Evolutionary conservation across 2,113 vertebrate species (phyloP).

Genomic region (Pollimyrus isidori): DNA sequence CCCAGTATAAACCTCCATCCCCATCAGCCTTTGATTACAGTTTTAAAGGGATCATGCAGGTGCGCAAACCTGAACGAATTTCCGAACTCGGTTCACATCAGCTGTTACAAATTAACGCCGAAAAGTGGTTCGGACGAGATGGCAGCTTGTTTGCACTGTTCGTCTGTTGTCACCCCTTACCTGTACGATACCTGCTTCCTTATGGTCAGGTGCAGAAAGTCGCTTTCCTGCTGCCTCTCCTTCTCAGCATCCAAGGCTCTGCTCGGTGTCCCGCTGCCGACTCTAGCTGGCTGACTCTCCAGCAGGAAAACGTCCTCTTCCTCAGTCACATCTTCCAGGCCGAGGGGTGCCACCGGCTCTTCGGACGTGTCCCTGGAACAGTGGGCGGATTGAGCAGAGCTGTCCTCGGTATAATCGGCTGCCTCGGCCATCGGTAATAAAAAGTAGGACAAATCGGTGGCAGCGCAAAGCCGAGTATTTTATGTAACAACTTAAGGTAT

Average conservation of each 20-base stretch:
- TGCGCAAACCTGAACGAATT: neutral
- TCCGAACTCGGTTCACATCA: neutral
- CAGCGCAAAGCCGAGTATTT: neutral
- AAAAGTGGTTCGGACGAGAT: neutral
- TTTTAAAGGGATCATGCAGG: neutral
- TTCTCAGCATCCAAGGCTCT: conserved; percentile 16
- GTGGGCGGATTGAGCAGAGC: neutral
- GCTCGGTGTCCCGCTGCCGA: neutral
- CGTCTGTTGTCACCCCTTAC: conserved; percentile 43
- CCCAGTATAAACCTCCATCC: neutral
- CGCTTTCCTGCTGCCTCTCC: conserved; percentile 46
- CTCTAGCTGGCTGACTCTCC: neutral
- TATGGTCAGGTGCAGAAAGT: conserved; percentile 61
- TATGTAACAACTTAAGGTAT: neutral
- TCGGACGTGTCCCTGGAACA: neutral
- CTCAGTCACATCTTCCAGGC: conserved; percentile 22
- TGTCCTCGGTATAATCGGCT: neutral
- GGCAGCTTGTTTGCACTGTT: neutral
- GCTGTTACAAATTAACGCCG: neutral
- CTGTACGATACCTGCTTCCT: conserved; percentile 72
- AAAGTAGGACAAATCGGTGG: neutral
- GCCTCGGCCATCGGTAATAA: conserved; percentile 17
- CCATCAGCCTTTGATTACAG: neutral
- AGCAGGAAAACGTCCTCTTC: conserved; percentile 28
- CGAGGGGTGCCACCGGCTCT: conserved; percentile 1